Percentiles rank a stretch among this genome's conserved stretches.
Evolutionary conservation across 2,113 vertebrate species (phyloP).

Genomic region (Cheirogaleus medius): DNA sequence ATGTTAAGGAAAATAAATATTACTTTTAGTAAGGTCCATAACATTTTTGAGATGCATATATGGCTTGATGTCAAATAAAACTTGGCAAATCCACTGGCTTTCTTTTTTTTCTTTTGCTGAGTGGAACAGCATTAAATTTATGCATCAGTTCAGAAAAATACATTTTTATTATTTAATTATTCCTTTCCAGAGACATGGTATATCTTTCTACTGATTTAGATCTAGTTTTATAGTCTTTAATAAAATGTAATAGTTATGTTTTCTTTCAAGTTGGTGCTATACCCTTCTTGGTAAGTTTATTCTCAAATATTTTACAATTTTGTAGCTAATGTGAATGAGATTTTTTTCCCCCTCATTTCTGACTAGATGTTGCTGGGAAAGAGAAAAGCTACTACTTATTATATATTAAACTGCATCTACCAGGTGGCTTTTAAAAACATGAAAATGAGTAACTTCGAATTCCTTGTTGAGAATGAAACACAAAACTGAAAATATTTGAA

Average conservation of each 20-base stretch:
- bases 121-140: neutral
- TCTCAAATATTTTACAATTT: conserved; percentile 16
- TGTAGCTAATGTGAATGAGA: neutral
- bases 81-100: neutral
- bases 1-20: neutral
- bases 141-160: conserved; percentile 21
- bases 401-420: neutral
- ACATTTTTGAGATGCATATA: neutral
- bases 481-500: neutral
- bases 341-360: neutral
- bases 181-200: neutral
- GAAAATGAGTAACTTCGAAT: neutral
- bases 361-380: neutral
- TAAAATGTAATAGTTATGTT: conserved; percentile 21
- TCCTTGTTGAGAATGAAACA: neutral
- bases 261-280: neutral
- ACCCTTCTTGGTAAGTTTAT: neutral
- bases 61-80: conserved; percentile 7
- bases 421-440: neutral
- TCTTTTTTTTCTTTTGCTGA: neutral
- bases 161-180: conserved; percentile 44
- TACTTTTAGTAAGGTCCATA: neutral
- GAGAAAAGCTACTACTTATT: neutral
- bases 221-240: neutral
- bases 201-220: neutral